Evolutionary conservation across 2,113 vertebrate species (phyloP), one percentile per base, ranked within the genome.

Genomic region (Pluvialis apricaria): DNA sequence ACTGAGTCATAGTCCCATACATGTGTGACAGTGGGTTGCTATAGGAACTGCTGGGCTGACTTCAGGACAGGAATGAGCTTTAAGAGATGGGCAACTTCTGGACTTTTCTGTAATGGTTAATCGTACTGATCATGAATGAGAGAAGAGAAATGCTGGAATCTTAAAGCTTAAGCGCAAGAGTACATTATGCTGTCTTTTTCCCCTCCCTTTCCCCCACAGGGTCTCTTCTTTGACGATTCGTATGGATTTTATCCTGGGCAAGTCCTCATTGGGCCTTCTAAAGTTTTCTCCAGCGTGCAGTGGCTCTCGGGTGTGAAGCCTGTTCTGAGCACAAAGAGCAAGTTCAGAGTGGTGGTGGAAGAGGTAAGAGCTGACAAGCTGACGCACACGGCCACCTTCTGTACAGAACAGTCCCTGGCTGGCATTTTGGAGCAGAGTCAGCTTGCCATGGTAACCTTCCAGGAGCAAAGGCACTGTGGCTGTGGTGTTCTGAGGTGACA

Each of bases 181-280:
- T 82, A 65, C n/a, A 94, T 94, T 69, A 79, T 82, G 14, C 57
- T 93, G 76, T 5, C 73, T 47, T 52, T 69, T 34, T 17, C 18
- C 8, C 36, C 9, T 91, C 4, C 18, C 17, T 82, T 91, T 81
- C 8, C 5, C 40, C 32, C 19, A 31, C 97, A 99, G 99, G 99
- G 99, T 72, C 98, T 99, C 86, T 99, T 99, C 98, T 99, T 99
- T 44, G 99, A 99, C 29, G 99, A 99, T 92, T 99, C 99, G 2
- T 99, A 99, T 0, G 99, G 99, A 60, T 99, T 99, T 98, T 99
- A 99, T 97, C 99, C 99, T 14, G 99, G 99, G 47, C 99, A 99
- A 97, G 99, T 99, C 93, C 98, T 99, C 94, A 99, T 99, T 0
- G 99, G 99, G 32, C 99, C 99, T 0, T 99, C 99, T 72, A 99